Percentiles rank a stretch among this genome's conserved stretches.
phyloP scores from a whole-genome alignment of 2,888 invertebrate species.

The Sinhomidia bicolor region DNA sequence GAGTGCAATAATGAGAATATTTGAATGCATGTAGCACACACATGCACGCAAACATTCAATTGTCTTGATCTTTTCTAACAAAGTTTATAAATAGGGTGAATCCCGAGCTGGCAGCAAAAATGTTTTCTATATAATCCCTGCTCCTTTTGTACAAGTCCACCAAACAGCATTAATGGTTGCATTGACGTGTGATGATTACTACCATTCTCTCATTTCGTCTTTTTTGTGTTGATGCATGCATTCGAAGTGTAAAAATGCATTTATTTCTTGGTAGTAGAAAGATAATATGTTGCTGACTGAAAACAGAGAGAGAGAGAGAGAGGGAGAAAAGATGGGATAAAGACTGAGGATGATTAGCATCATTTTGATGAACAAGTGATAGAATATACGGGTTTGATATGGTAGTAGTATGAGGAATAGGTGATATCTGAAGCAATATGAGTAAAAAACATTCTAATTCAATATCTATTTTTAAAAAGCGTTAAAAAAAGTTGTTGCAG shows the following conservation, averaged over 20 bases:
- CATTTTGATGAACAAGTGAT: not conserved
- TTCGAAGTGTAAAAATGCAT: too few species aligned
- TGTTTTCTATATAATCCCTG: not conserved
- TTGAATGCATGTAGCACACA: not conserved
- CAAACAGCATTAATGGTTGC: conserved; percentile 1
- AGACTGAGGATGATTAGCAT: conserved; percentile 6
- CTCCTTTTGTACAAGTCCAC: not conserved
- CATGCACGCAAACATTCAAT: not conserved
- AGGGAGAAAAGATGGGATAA: not conserved
- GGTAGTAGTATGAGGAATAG: too few species aligned
- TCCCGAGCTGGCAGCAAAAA: not conserved
- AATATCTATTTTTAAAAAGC: not conserved
- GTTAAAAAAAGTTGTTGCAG: conserved; percentile 26
- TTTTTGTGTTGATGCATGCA: not conserved
- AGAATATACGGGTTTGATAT: not conserved
- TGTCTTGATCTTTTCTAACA: not conserved
- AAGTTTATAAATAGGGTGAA: not conserved
- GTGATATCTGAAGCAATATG: not conserved
- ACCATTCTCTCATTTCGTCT: not conserved
- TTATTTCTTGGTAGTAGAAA: not conserved
- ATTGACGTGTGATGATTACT: conserved; percentile 29
- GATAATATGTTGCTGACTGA: too few species aligned
- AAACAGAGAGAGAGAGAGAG: not conserved
- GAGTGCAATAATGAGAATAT: not conserved
- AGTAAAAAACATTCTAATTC: conserved; percentile 12